A percentile compares a stretch with the other conserved stretches of the same genome.
Conservation (phyloP, 2,888 invertebrate genomes). For the Diplazon laetatorius region DNA sequence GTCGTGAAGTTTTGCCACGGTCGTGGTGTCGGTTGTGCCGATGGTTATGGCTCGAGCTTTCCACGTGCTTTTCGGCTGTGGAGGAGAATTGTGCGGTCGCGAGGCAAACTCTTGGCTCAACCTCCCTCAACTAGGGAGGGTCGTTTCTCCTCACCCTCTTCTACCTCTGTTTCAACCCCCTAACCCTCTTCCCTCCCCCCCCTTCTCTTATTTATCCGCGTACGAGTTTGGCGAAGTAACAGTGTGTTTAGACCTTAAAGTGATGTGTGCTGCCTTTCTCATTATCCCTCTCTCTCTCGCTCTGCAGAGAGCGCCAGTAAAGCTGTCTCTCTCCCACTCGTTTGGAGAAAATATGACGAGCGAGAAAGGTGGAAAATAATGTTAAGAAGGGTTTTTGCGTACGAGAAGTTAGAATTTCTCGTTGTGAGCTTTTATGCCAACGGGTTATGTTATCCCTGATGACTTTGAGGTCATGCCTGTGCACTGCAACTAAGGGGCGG, state of each 20-base stretch:
- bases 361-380: no score
- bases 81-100: slow-evolving; percentile 55
- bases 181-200: slow-evolving; percentile 16
- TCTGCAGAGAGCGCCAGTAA: no score
- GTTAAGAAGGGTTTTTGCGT: slow-evolving; percentile 58
- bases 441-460: slow-evolving; percentile 9
- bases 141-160: slow-evolving; percentile 16
- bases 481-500: slow-evolving; percentile 4
- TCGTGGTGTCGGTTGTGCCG: slow-evolving; percentile 60
- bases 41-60: slow-evolving; percentile 37
- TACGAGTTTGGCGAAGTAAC: slow-evolving; percentile 62
- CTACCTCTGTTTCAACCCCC: background rate
- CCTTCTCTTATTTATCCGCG: no score
- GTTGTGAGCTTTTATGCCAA: slow-evolving; percentile 17
- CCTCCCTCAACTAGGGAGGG: no score
- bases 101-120: slow-evolving; percentile 52
- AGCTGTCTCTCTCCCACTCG: no score
- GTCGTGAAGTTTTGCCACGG: slow-evolving; percentile 58
- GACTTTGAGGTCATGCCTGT: background rate
- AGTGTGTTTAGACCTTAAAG: slow-evolving; percentile 60
- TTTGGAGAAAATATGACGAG: no score
- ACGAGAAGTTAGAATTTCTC: slow-evolving; percentile 54
- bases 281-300: no score
- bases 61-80: slow-evolving; percentile 31
- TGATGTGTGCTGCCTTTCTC: no score